Conservation (phyloP, 2,113 vertebrate species). For the Hassar affinis region DNA sequence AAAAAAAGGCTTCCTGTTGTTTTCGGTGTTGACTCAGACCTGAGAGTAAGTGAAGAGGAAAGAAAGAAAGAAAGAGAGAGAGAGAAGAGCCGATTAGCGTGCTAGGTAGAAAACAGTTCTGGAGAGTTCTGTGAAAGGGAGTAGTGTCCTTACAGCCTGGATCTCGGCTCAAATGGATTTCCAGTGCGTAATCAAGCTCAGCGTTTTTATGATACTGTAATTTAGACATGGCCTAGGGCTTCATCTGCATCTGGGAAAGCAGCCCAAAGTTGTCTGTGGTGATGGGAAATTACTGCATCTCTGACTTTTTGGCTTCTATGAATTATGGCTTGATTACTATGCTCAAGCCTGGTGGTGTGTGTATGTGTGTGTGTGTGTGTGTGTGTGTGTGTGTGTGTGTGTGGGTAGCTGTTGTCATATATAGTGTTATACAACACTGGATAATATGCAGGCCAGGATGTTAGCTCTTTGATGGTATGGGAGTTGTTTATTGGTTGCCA, state of each 20-base stretch:
- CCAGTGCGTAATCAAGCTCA: slow-evolving; percentile 10
- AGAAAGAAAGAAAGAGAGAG: background rate
- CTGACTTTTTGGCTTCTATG: slow-evolving; percentile 22
- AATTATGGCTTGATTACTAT: slow-evolving; percentile 33
- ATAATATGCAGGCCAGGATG: background rate
- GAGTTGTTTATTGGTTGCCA: background rate
- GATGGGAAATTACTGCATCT: slow-evolving; percentile 25
- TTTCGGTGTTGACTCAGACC: background rate
- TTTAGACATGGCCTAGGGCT: slow-evolving; percentile 15
- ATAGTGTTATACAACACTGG: background rate
- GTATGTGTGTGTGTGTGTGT: slow-evolving; percentile 6
- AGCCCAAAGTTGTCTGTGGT: slow-evolving; percentile 23
- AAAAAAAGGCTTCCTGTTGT: slow-evolving; percentile 31
- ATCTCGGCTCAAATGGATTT: slow-evolving; percentile 12
- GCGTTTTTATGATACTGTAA: slow-evolving; percentile 19
- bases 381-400: background rate
- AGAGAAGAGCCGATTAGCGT: background rate
- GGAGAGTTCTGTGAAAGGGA: background rate
- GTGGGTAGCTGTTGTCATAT: background rate
- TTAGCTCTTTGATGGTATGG: background rate
- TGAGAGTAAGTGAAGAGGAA: background rate
- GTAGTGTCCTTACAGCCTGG: background rate
- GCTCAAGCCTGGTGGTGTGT: background rate
- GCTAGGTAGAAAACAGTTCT: slow-evolving; percentile 2
- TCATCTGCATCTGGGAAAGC: slow-evolving; percentile 26